These are phyloP conservation scores for Turritopsis dohrnii DNA, from an alignment of 30 jellyfish, hydroid and myxozoan genomes.

Conservation along the genomic window DNA sequence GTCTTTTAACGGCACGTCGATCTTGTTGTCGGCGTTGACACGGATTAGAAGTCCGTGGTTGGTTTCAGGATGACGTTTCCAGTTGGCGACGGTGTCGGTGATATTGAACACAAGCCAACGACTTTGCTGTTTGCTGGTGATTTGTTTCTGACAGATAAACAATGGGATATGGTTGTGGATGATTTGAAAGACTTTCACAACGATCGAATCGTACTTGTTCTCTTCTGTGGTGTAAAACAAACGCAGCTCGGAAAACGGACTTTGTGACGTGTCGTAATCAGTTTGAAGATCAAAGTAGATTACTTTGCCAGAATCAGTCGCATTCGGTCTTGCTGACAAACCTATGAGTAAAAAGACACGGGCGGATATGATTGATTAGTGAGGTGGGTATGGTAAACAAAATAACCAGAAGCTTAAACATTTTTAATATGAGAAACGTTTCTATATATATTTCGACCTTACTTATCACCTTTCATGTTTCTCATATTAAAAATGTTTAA, in stretches of 20 bases:
- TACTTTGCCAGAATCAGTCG: background rate
- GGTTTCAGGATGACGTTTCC: background rate
- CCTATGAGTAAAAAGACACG: conserved; percentile 3
- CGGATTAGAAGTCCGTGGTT: conserved; percentile 3
- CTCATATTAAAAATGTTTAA: no score
- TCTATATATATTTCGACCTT: no score
- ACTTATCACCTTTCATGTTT: no score
- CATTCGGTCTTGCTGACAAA: conserved; percentile 19
- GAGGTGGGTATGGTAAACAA: background rate
- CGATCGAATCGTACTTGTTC: background rate
- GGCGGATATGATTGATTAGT: background rate
- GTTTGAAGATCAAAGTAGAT: conserved; percentile 15
- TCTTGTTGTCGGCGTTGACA: background rate
- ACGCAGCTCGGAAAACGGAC: conserved; percentile 5
- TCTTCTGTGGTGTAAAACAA: background rate
- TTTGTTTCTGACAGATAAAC: background rate
- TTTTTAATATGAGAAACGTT: no score
- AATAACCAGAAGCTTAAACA: no score
- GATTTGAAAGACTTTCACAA: background rate
- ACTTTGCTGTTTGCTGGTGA: background rate
- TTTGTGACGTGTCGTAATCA: conserved; percentile 23
- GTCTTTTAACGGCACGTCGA: background rate
- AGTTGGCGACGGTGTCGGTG: background rate
- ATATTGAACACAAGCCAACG: conserved; percentile 11
- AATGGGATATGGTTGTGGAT: background rate